Percentiles rank a stretch among this genome's conserved stretches.
phyloP scores from a whole-genome alignment of 2,797 vertebrate species.

The Trachurus trachurus region DNA sequence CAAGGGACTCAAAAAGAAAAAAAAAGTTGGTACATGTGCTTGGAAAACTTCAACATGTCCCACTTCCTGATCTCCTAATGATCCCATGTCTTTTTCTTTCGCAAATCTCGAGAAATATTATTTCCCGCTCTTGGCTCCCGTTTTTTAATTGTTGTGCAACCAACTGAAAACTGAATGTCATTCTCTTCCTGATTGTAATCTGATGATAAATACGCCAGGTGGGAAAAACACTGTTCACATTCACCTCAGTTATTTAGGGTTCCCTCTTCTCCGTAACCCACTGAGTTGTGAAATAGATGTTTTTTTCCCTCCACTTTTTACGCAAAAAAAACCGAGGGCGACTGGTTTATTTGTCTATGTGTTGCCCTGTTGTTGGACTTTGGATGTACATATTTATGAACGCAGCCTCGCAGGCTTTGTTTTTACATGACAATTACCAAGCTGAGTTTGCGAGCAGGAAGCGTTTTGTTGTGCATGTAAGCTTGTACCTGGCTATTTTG shows the following conservation, averaged over 20 bases:
- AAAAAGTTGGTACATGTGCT: neutral
- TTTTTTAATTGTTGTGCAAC: constrained; percentile 25
- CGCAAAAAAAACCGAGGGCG: neutral
- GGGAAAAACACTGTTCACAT: neutral
- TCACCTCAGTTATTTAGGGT: neutral
- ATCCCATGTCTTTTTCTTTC: constrained; percentile 31
- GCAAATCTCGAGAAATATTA: neutral
- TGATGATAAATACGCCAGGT: constrained; percentile 26
- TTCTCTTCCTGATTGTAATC: constrained; percentile 71
- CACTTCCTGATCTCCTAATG: constrained; percentile 45
- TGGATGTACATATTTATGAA: constrained; percentile 68
- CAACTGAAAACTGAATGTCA: constrained; percentile 71
- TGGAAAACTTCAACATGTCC: constrained; percentile 19
- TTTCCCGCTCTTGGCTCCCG: neutral
- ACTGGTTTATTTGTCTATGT: constrained; percentile 15
- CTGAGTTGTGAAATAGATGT: neutral
- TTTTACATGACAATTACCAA: constrained; percentile 19
- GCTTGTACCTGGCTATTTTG: constrained; percentile 36
- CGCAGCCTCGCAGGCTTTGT: constrained; percentile 14
- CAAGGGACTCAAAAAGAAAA: neutral
- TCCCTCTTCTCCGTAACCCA: neutral
- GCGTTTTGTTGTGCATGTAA: constrained; percentile 60
- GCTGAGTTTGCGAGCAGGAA: constrained; percentile 36
- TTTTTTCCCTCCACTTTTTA: neutral
- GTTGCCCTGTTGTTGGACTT: constrained; percentile 37